phyloP scores from a whole-genome alignment of 2,797 vertebrate genomes.

The Thamnophis elegans region DNA sequence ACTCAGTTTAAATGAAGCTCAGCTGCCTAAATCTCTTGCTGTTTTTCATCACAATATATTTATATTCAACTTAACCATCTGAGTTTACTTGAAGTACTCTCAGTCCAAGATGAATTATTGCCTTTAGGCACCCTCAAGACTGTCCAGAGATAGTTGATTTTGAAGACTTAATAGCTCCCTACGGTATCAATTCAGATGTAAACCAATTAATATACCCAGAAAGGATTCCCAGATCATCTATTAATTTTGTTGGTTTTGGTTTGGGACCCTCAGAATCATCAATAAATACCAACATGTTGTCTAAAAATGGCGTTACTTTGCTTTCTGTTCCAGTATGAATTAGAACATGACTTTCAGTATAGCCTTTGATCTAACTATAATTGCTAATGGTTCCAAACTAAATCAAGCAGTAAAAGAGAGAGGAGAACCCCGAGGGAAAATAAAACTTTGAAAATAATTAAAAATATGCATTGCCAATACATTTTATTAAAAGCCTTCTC shows the following conservation, averaged over 20 bases:
- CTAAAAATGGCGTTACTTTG: not conserved
- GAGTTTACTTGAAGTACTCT: not conserved
- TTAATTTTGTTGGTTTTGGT: not conserved
- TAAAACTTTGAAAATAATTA: not conserved
- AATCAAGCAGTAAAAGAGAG: not conserved
- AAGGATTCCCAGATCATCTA: not conserved
- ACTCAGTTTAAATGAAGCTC: not conserved
- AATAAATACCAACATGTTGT: not conserved
- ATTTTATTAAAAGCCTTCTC: not conserved
- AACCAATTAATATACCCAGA: not conserved
- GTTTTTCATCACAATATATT: not conserved
- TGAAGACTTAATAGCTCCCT: not conserved
- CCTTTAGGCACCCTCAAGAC: not conserved
- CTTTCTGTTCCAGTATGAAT: not conserved
- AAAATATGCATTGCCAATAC: not conserved
- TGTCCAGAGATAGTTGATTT: not conserved
- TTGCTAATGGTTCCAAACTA: not conserved
- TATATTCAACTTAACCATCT: not conserved
- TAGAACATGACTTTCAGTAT: not conserved
- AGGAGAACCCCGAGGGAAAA: not conserved
- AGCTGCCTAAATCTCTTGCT: not conserved
- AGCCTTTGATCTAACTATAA: not conserved
- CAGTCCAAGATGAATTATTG: not conserved
- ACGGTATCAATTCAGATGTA: not conserved
- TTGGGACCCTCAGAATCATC: not conserved